phyloP scores from a whole-genome alignment of 2,888 invertebrate genomes.

The Mamestra brassicae region DNA sequence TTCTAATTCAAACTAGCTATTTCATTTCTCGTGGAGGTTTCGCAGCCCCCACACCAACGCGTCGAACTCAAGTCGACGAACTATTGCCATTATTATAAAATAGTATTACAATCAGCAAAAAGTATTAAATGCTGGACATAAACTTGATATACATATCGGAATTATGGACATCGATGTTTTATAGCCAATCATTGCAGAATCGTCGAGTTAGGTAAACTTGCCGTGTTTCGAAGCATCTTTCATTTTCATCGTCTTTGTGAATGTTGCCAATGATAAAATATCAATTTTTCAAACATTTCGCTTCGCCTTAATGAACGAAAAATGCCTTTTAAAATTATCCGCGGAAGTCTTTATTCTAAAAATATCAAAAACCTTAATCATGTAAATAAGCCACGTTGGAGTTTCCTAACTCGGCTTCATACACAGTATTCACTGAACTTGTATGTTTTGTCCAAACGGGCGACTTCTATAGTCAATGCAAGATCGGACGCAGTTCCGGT shows the following conservation, averaged over 20 bases:
- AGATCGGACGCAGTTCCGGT: slow-evolving; percentile 60
- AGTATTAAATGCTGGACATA: slow-evolving; percentile 64
- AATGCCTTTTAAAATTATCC: slow-evolving; percentile 24
- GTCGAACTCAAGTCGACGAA: slow-evolving; percentile 48
- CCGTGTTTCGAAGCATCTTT: background rate
- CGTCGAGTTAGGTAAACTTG: slow-evolving; percentile 32
- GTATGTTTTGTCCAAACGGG: slow-evolving; percentile 24
- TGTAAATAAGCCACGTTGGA: slow-evolving; percentile 20
- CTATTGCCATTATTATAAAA: slow-evolving; percentile 66
- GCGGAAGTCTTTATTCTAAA: slow-evolving; percentile 1
- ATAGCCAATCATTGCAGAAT: slow-evolving; percentile 46
- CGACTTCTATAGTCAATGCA: slow-evolving; percentile 50
- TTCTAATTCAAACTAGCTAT: slow-evolving; percentile 54
- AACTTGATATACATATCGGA: slow-evolving; percentile 79
- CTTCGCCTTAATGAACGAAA: slow-evolving; percentile 28
- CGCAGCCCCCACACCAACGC: slow-evolving; percentile 27
- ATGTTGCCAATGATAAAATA: slow-evolving; percentile 33
- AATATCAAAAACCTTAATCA: slow-evolving; percentile 1
- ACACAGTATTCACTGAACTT: slow-evolving; percentile 38
- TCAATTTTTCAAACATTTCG: slow-evolving; percentile 18
- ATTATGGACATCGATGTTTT: slow-evolving; percentile 55
- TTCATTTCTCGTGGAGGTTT: slow-evolving; percentile 37
- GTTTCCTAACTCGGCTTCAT: slow-evolving; percentile 40
- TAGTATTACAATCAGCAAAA: slow-evolving; percentile 66
- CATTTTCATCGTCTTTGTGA: slow-evolving; percentile 12